Evolutionary conservation across 2,888 invertebrate species (phyloP).

Genomic region (Chrysodeixis includens): DNA sequence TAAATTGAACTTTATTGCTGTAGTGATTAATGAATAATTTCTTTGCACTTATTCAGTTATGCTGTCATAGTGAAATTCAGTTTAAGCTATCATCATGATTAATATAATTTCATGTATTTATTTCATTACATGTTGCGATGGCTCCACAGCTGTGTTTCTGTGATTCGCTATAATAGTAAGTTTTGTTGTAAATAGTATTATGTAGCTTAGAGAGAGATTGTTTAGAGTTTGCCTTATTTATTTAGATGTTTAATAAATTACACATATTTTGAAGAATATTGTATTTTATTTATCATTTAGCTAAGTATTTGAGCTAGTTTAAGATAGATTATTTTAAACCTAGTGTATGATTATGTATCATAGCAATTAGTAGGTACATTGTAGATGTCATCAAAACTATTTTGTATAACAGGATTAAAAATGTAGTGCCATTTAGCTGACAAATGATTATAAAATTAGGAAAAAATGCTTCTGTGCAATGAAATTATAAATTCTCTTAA

Average conservation of each 20-base stretch:
- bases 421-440: no score
- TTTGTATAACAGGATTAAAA: no score
- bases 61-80: neutral
- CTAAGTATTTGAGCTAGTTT: neutral
- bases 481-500: no score
- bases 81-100: neutral
- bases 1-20: no score
- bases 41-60: slow-evolving; percentile 1
- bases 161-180: slow-evolving; percentile 4
- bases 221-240: neutral
- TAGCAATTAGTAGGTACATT: no score
- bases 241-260: neutral
- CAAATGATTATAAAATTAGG: no score
- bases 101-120: neutral
- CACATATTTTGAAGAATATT: neutral
- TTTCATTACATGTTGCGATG: neutral
- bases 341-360: neutral
- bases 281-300: neutral
- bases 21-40: neutral
- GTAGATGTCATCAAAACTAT: no score
- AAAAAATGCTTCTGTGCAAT: no score
- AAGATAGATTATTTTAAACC: neutral
- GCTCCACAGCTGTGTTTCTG: neutral
- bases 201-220: slow-evolving; percentile 1
- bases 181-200: slow-evolving; percentile 1